Evolutionary conservation across 2,888 invertebrate genomes (phyloP).

Genomic region (Dioctria rufipes): DNA sequence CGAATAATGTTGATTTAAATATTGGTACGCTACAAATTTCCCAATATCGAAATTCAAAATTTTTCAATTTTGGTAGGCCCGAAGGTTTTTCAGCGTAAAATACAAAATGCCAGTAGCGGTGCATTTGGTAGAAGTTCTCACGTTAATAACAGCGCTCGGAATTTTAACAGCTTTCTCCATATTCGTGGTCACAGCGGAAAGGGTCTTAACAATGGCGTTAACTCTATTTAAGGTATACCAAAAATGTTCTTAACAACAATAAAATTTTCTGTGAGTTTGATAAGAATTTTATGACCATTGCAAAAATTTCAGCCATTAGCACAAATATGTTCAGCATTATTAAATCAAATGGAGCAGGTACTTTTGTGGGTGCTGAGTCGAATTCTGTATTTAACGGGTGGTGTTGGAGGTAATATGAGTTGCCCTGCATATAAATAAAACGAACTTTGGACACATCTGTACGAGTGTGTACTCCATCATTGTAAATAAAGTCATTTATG

Average conservation of each 20-base stretch:
- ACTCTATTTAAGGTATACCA: slow-evolving; percentile 60
- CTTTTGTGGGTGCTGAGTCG: slow-evolving; percentile 49
- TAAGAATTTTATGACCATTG: neutral
- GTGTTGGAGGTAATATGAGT: slow-evolving; percentile 26
- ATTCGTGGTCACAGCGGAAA: slow-evolving; percentile 62
- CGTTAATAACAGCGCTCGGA: slow-evolving; percentile 62
- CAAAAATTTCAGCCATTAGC: slow-evolving; percentile 12
- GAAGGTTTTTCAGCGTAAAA: neutral
- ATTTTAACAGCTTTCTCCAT: slow-evolving; percentile 63
- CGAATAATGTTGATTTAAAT: slow-evolving; percentile 23
- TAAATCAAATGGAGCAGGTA: slow-evolving; percentile 41
- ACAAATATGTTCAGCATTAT: neutral
- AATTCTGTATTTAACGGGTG: slow-evolving; percentile 47
- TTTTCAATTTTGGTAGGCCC: neutral
- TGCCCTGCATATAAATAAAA: neutral
- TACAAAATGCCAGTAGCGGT: slow-evolving; percentile 63
- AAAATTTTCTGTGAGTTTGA: neutral
- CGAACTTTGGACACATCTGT: too few relatives aligned
- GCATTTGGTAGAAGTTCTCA: slow-evolving; percentile 63
- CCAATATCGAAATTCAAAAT: slow-evolving; percentile 6
- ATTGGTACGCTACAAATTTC: slow-evolving; percentile 1
- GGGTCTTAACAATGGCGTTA: slow-evolving; percentile 61
- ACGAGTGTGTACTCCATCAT: too few relatives aligned
- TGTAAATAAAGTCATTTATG: too few relatives aligned
- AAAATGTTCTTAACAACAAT: slow-evolving; percentile 33